Conservation (phyloP, 2,113 vertebrate genomes). For the Cacatua alba region DNA sequence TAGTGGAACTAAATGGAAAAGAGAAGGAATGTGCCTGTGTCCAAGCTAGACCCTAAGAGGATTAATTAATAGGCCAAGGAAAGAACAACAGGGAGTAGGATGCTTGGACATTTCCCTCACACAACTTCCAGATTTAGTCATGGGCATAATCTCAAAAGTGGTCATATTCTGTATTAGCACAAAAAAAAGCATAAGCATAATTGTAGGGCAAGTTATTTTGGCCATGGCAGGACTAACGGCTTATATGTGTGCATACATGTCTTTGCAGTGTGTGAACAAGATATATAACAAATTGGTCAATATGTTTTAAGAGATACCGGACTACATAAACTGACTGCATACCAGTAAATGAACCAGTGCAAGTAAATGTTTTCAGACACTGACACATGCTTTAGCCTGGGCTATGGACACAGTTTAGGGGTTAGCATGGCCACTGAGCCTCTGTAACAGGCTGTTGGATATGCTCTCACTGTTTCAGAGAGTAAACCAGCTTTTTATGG, state of each 20-base stretch:
- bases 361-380: background rate
- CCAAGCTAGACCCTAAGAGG: background rate
- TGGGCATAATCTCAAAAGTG: background rate
- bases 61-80: background rate
- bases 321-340: background rate
- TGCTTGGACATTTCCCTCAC: background rate
- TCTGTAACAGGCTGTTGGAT: background rate
- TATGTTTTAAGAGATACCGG: too few relatives aligned
- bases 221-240: background rate
- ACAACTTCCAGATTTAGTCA: background rate
- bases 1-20: background rate
- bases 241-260: background rate
- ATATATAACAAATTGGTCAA: background rate
- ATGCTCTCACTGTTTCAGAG: background rate
- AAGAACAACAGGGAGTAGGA: background rate
- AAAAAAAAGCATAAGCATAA: background rate
- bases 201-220: background rate
- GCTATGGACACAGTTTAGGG: background rate
- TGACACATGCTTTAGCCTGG: background rate
- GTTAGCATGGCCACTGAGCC: rapidly evolving
- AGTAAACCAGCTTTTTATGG: background rate
- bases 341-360: background rate
- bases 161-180: background rate
- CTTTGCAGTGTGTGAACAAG: background rate
- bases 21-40: background rate